Conservation (phyloP, 2,888 invertebrate genomes). For the Odontocerum albicorne region DNA sequence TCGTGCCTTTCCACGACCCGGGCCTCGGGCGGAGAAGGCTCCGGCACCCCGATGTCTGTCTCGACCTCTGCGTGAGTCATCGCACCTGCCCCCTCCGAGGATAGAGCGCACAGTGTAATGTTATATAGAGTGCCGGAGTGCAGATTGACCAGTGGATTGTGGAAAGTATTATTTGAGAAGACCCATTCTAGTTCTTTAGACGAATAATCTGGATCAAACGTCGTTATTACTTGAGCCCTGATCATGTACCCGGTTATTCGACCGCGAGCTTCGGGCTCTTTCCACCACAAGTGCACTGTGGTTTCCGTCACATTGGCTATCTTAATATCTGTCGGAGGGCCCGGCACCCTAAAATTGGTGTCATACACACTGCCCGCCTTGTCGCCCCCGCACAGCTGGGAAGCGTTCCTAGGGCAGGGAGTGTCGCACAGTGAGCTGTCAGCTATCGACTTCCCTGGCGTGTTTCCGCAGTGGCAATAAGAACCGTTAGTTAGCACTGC, state of each 20-base stretch:
- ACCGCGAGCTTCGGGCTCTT: slow-evolving; percentile 56
- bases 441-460: slow-evolving; percentile 49
- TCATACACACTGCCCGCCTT: slow-evolving; percentile 69
- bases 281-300: slow-evolving; percentile 62
- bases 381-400: slow-evolving; percentile 68
- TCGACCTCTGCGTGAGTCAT: slow-evolving; percentile 59
- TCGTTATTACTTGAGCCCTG: slow-evolving; percentile 56
- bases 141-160: slow-evolving; percentile 62
- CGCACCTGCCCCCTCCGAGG: slow-evolving; percentile 62
- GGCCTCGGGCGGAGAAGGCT: slow-evolving; percentile 71
- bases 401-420: slow-evolving; percentile 62
- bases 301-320: slow-evolving; percentile 64
- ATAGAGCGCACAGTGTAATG: slow-evolving; percentile 69
- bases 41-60: slow-evolving; percentile 72
- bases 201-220: slow-evolving; percentile 56
- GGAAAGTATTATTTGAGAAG: slow-evolving; percentile 60
- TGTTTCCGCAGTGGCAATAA: slow-evolving; percentile 53
- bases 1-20: slow-evolving; percentile 62
- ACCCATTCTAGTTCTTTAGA: slow-evolving; percentile 58
- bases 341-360: slow-evolving; percentile 65
- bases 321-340: slow-evolving; percentile 66
- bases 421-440: slow-evolving; percentile 54
- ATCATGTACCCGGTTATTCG: slow-evolving; percentile 60
- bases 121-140: slow-evolving; percentile 77
- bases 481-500: slow-evolving; percentile 52